Evolutionary conservation across 2,113 vertebrate species (phyloP), one percentile per base, ranked within the genome.

Genomic region (Centropus unirufus): DNA sequence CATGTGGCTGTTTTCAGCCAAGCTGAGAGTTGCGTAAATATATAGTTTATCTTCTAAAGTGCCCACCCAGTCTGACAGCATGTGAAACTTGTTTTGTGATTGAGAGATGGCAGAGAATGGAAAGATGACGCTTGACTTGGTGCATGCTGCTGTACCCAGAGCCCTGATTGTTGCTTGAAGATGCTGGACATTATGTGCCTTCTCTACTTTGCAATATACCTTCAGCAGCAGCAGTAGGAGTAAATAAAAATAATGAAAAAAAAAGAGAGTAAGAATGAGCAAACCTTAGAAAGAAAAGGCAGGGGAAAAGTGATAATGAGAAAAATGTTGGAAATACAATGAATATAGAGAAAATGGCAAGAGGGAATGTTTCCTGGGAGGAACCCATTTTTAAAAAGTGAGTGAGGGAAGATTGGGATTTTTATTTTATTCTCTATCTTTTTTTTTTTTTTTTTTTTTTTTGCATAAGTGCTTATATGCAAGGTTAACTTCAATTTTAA

Each of bases 31-130:
- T 70, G 9, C 12, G 4, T 62, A 42, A 44, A 49, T 52, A 18
- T 12, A 24, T 6, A 23, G 7, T 55, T 40, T 64, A 4, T 68
- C 32, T 73, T 72, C 17, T 63, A 1, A 82, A 85, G 30, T 21
- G 36, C 23, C 19, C 14, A 12, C 52, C 14, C 23, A 54, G 8
- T 62, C 46, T 54, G 51, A 36, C 30, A 32, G 27, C 24, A 27
- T 54, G 13, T 46, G 22, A 29, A 20, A 64, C 59, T n/a, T 52
- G 6, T 67, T 83, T 46, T 57, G 32, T 78, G 44, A 8, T 18
- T 79, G 24, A 66, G 46, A 74, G 12, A 11, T 4, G 44, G 34
- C 22, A 15, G 4, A 1, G 5, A 11, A 11, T 1, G 1, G 7
- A 42, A 57, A 5, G 68, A 8, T 39, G 57, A 27, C 42, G 12